Evolutionary conservation across 2,888 invertebrate genomes (phyloP).

Genomic region (Psylliodes chrysocephalus): DNA sequence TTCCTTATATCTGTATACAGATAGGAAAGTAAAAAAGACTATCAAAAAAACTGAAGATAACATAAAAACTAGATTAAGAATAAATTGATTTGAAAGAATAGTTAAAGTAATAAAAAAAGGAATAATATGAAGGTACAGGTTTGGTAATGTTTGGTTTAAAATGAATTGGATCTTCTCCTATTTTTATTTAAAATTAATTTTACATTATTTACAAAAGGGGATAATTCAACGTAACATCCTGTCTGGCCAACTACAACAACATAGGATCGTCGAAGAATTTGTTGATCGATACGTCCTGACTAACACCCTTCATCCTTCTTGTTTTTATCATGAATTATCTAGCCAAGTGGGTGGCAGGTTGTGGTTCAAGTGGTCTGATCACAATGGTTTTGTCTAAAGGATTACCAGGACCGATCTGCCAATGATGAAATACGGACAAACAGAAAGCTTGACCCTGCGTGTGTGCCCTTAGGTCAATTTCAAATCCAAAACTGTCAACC

Average conservation of each 20-base stretch:
- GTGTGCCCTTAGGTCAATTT: slow-evolving; percentile 98
- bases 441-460: slow-evolving; percentile 99
- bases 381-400: slow-evolving; percentile 97
- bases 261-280: slow-evolving; percentile 99
- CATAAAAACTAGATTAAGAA: too few species aligned
- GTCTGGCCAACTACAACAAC: slow-evolving; percentile 98
- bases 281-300: slow-evolving; percentile 99
- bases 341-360: slow-evolving; percentile 97
- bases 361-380: slow-evolving; percentile 96
- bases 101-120: too few species aligned
- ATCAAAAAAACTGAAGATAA: too few species aligned
- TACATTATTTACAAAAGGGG: slow-evolving; percentile 62
- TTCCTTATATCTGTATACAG: too few species aligned
- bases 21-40: too few species aligned
- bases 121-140: too few species aligned
- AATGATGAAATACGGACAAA: slow-evolving; percentile 98
- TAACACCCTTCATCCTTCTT: slow-evolving; percentile 92
- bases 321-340: slow-evolving; percentile 99
- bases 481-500: slow-evolving; percentile 99
- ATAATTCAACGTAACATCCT: slow-evolving; percentile 96
- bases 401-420: slow-evolving; percentile 99
- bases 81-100: too few species aligned
- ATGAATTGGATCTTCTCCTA: too few species aligned
- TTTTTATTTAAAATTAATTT: too few species aligned
- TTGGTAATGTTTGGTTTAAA: too few species aligned